Base-by-base conservation (phyloP, 2,113 vertebrate genomes). In the Tetrax tetrax region DNA sequence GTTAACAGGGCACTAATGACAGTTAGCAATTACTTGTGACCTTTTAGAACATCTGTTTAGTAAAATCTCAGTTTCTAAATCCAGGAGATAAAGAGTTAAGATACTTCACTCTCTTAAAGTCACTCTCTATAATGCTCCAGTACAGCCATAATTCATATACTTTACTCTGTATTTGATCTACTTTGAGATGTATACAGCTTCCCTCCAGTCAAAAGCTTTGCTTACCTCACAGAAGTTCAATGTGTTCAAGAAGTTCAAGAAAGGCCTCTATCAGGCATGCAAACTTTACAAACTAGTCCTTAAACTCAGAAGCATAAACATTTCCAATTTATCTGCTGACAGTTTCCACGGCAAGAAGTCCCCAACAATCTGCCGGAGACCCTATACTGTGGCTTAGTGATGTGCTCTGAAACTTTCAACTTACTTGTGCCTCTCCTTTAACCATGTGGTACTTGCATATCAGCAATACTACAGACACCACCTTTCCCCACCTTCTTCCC, bases 121-220 rank as follows among this genome's bases (percentile, higher is more conserved):
- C 27, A 70, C 69, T 41, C 41, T 41, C 77, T 31, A 63, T 47
- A 84, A 41, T 69, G 51, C 35, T 29, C 31, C 33, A 64, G 45
- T 37, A 57, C 11, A 76, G 12, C 14, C 50, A 61, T n/a, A 79
- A 77, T 64, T 13, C 29, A 31, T 54, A 35, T 69, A 65, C 29
- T 83, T 75, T 29, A 75, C 9, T 50, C 15, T 61, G 23, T 43
- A 71, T 94, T 87, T 75, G 64, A 87, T 89, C 87, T 94, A 18
- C 51, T 47, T 29, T 2, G 7, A 95, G 72, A 81, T n/a, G 37
- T 18, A 20, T 74, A 61, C 68, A 68, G 14, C 53, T 93, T 94
- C 90, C 77, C 77, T 95, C 56, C 61, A 87, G 81, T 79, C 65
- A 95, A 81, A 92, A 92, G 8, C 8, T 74, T 87, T 88, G 79